phyloP scores from a whole-genome alignment of 1,140 invertebrate species.

The Oncopeltus fasciatus region DNA sequence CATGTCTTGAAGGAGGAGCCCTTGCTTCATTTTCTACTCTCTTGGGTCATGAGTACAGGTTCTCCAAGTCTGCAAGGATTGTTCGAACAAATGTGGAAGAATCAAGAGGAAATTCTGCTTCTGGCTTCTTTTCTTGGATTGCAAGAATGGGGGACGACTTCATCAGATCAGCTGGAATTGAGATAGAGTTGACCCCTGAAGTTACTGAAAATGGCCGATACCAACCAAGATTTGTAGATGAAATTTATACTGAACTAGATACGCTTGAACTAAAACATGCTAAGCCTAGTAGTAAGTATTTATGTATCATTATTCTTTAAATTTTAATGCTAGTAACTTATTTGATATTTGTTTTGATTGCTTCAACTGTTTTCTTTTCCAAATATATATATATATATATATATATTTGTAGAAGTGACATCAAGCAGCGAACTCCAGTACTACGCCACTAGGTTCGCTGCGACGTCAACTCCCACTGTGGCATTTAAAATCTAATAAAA shows the following conservation, averaged over 20 bases:
- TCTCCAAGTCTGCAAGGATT: background rate
- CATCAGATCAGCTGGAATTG: slow-evolving; percentile 56
- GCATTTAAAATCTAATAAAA: too few relatives aligned
- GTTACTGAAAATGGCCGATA: slow-evolving; percentile 50
- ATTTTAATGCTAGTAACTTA: too few relatives aligned
- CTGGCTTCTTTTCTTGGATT: slow-evolving; percentile 52
- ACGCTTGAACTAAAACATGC: slow-evolving; percentile 64
- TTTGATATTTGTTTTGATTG: too few relatives aligned
- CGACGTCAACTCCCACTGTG: too few relatives aligned
- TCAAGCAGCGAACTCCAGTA: too few relatives aligned
- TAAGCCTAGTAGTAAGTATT: slow-evolving; percentile 54
- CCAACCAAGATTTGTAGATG: slow-evolving; percentile 61
- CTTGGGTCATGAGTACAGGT: background rate
- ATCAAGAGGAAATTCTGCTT: background rate
- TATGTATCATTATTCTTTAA: too few relatives aligned
- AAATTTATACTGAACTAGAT: slow-evolving; percentile 66
- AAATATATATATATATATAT: too few relatives aligned
- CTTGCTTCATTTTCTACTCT: background rate
- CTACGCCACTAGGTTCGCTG: too few relatives aligned
- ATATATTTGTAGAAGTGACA: too few relatives aligned
- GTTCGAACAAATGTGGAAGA: background rate
- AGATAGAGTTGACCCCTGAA: slow-evolving; percentile 50
- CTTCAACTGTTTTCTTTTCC: too few relatives aligned
- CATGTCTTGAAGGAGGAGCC: background rate
- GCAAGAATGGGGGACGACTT: slow-evolving; percentile 52